Conservation (phyloP, 2,888 invertebrate genomes). For the Mesopsocus fuscifrons region DNA sequence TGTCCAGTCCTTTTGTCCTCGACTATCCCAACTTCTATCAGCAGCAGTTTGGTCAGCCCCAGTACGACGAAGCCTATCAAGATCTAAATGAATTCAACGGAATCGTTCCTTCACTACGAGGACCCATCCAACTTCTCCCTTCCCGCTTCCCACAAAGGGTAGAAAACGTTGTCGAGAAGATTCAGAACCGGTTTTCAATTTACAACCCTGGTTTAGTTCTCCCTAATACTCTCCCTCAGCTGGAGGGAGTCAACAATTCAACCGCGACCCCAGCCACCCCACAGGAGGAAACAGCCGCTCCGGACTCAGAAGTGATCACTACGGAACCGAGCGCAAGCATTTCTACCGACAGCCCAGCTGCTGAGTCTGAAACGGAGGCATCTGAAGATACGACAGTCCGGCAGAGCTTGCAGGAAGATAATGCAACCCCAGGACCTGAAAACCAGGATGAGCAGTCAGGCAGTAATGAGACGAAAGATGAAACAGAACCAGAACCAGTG, state of each 20-base stretch:
- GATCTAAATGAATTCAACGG: neutral
- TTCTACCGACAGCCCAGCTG: neutral
- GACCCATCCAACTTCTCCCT: constrained; percentile 3
- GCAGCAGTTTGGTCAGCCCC: neutral
- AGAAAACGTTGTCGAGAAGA: neutral
- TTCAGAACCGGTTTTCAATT: constrained; percentile 4
- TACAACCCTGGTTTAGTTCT: too few species aligned
- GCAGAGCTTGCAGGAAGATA: neutral
- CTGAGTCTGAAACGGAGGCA: too few species aligned
- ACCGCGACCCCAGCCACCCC: neutral
- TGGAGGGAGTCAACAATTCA: too few species aligned
- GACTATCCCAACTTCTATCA: neutral
- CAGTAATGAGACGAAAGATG: neutral
- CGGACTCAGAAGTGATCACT: neutral
- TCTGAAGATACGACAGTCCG: neutral
- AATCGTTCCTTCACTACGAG: neutral
- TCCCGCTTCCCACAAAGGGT: neutral
- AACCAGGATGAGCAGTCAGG: neutral
- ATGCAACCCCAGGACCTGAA: neutral
- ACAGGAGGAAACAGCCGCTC: neutral
- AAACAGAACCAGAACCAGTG: neutral
- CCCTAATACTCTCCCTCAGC: too few species aligned
- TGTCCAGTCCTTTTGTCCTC: neutral
- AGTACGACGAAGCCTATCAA: neutral
- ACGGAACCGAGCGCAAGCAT: too few species aligned